Evolutionary conservation across 2,113 vertebrate genomes (phyloP).

Genomic region (Ellobius talpinus): DNA sequence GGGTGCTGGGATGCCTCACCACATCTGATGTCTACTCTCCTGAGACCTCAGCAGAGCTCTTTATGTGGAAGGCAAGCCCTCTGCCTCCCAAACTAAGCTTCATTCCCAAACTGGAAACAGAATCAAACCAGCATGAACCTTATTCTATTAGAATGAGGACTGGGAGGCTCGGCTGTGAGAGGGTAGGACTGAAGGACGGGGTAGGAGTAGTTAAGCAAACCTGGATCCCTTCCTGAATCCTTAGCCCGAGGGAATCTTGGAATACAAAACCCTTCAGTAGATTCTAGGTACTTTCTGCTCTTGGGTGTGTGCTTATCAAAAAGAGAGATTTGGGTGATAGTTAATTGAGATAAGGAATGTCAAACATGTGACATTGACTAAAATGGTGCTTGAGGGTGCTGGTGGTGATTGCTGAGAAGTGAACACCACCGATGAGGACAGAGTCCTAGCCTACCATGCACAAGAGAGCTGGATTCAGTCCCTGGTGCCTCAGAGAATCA

Average conservation of each 20-base stretch:
- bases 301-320: conserved; percentile 33
- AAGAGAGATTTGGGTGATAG: conserved; percentile 46
- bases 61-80: neutral
- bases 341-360: conserved; percentile 43
- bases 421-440: neutral
- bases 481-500: neutral
- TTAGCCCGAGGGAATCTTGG: neutral
- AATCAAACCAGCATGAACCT: neutral
- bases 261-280: neutral
- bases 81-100: neutral
- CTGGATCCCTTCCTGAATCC: neutral
- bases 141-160: neutral
- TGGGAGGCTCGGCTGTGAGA: neutral
- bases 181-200: neutral
- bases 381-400: neutral
- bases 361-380: neutral
- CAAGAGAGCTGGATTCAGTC: neutral
- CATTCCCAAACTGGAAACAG: neutral
- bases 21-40: too few relatives aligned
- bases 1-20: neutral
- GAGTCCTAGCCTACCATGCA: neutral
- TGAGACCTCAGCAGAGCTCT: too few relatives aligned
- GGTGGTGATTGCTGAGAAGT: neutral
- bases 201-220: neutral
- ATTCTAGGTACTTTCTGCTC: conserved; percentile 69